Evolutionary conservation across 2,113 vertebrate species (phyloP).

Genomic region (Sphyrna mokarran): DNA sequence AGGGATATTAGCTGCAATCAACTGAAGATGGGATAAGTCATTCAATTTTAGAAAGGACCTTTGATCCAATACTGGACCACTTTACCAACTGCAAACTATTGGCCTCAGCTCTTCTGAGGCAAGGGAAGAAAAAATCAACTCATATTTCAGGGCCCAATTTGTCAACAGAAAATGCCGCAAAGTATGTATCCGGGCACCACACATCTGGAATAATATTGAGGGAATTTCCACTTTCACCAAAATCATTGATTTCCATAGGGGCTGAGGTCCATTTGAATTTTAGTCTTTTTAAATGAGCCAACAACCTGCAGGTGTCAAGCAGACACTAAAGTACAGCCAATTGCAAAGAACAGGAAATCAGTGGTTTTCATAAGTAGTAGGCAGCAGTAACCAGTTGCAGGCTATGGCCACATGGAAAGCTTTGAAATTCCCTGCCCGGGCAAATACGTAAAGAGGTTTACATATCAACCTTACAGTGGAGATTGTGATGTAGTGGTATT

Average conservation of each 20-base stretch:
- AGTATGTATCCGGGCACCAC: neutral
- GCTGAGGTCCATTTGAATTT: neutral
- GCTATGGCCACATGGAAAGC: neutral
- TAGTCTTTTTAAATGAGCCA: neutral
- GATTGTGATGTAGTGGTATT: too few relatives aligned
- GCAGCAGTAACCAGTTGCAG: too few relatives aligned
- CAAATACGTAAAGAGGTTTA: too few relatives aligned
- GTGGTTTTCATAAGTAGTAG: neutral
- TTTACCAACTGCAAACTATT: neutral
- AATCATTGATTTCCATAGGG: neutral
- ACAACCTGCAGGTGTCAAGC: too few relatives aligned
- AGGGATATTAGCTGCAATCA: neutral
- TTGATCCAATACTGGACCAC: neutral
- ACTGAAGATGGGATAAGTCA: neutral
- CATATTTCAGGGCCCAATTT: neutral
- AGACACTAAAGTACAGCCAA: neutral
- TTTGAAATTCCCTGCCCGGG: neutral
- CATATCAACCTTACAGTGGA: too few relatives aligned
- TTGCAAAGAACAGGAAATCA: neutral
- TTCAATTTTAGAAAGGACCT: neutral
- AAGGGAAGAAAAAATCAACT: neutral
- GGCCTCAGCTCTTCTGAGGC: neutral
- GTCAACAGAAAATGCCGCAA: neutral
- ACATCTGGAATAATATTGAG: neutral
- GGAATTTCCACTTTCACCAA: neutral